phyloP scores from a whole-genome alignment of 2,797 vertebrate species.

The Rhinogobio ventralis region DNA sequence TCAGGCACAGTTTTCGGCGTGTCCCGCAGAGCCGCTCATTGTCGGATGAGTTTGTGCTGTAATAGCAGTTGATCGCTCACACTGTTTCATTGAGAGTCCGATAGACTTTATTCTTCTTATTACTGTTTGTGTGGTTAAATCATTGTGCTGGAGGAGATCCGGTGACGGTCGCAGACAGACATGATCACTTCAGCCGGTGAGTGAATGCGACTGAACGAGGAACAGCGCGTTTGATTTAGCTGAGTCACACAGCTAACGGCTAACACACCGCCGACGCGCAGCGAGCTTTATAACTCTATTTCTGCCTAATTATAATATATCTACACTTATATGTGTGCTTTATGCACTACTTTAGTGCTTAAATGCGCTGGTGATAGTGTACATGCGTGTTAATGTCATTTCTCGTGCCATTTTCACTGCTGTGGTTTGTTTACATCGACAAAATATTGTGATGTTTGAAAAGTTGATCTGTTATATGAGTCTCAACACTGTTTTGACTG shows the following conservation, averaged over 20 bases:
- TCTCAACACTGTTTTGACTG: not conserved
- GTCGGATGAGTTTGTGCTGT: not conserved
- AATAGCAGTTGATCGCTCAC: not conserved
- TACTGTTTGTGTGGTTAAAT: not conserved
- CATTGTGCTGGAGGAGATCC: slow-evolving; percentile 41
- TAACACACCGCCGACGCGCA: not conserved
- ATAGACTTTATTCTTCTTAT: not conserved
- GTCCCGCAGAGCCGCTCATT: not conserved
- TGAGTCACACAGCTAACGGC: slow-evolving; percentile 81
- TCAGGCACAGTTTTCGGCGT: not conserved
- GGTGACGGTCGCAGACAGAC: slow-evolving; percentile 57
- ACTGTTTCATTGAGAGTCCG: not conserved
- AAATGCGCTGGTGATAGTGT: not conserved
- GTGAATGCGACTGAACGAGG: slow-evolving; percentile 51
- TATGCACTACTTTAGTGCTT: not conserved
- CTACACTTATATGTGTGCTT: accelerated
- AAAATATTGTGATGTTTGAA: not conserved
- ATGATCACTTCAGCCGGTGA: slow-evolving; percentile 87
- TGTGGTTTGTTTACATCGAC: not conserved
- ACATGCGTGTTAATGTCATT: no score
- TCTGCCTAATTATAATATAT: not conserved
- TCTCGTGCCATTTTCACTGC: not conserved
- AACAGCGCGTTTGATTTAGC: slow-evolving; percentile 78
- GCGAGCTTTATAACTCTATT: no score
- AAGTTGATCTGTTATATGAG: no score